phyloP scores from a whole-genome alignment of 2,797 vertebrate species.

The Arctocebus calabarensis region DNA sequence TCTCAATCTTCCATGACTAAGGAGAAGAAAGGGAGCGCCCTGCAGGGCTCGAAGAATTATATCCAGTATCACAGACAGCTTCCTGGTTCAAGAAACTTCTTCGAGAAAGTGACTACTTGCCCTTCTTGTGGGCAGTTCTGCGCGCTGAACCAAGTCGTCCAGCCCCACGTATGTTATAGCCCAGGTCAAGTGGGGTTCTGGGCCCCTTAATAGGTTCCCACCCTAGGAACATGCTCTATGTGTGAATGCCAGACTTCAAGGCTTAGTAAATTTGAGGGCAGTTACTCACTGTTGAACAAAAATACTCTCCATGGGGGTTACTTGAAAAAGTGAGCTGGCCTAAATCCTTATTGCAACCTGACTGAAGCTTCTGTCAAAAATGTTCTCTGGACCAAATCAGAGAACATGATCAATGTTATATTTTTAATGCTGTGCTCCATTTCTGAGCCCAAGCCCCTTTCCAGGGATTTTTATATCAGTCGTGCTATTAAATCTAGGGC shows the following conservation, averaged over 20 bases:
- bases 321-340: background rate
- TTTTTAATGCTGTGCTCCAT: background rate
- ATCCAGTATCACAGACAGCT: conserved; percentile 87
- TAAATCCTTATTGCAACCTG: background rate
- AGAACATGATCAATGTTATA: background rate
- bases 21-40: conserved; percentile 87
- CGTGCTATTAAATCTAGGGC: background rate
- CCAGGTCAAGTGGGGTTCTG: background rate
- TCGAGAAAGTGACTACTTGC: conserved; percentile 89
- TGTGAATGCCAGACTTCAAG: background rate
- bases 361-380: background rate
- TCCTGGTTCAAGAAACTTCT: conserved; percentile 90
- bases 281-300: background rate
- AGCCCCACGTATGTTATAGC: background rate
- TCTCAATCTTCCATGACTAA: conserved; percentile 90
- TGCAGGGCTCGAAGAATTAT: conserved; percentile 86
- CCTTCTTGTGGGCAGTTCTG: accelerated
- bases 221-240: background rate
- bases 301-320: background rate
- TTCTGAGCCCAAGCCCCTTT: background rate
- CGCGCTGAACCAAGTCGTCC: background rate
- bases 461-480: background rate
- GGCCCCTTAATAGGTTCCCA: background rate
- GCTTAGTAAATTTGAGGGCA: background rate
- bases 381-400: background rate